These are phyloP conservation scores for Pangasius sanitwongsei DNA, from an alignment of 2,797 vertebrate genomes.

Conservation along the genomic window DNA sequence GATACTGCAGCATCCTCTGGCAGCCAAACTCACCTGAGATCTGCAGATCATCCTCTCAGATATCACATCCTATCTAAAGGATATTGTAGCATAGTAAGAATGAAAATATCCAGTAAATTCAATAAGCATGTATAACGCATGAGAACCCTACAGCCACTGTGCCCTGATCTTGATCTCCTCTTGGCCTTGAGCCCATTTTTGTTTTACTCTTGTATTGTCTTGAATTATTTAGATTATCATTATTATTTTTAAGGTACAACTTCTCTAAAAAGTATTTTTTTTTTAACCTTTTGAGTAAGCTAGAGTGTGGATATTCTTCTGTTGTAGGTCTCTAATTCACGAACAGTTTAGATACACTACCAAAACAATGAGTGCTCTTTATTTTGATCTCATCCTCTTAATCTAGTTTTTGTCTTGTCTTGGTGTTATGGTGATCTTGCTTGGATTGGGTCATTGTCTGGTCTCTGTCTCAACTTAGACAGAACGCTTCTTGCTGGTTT, in stretches of 20 bases:
- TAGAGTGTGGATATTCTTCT: too few species aligned
- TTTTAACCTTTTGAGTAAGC: too few species aligned
- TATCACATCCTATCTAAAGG: background rate
- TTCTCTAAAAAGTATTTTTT: too few species aligned
- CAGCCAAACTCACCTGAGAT: background rate
- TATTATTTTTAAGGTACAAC: too few species aligned
- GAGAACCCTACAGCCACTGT: background rate
- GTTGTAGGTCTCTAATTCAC: too few species aligned
- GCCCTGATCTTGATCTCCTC: background rate
- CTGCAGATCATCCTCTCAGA: slow-evolving; percentile 6
- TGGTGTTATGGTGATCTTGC: background rate
- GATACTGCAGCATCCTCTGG: background rate
- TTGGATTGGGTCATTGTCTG: background rate
- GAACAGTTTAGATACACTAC: too few species aligned
- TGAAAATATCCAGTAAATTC: background rate
- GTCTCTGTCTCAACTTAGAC: background rate
- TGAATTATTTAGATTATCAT: background rate
- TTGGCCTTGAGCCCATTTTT: background rate
- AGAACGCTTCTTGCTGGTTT: background rate
- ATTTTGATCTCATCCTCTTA: background rate
- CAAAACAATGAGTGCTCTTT: background rate
- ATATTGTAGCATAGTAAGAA: background rate
- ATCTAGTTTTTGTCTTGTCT: background rate
- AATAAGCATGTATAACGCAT: background rate
- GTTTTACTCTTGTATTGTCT: background rate